Conservation (phyloP, 1,140 invertebrate species). For the Triops cancriformis region DNA sequence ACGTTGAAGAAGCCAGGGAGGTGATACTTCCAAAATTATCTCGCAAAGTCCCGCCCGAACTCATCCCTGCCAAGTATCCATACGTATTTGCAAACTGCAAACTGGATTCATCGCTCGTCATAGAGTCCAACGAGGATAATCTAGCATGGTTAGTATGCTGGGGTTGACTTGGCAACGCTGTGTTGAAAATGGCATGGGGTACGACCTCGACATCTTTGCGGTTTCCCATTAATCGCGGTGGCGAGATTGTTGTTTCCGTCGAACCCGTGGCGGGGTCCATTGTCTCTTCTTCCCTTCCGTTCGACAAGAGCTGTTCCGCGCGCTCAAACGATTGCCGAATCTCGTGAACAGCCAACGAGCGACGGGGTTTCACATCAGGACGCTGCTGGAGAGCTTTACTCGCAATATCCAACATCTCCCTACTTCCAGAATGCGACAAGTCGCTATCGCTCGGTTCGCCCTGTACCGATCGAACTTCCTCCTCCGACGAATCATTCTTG, state of each 20-base stretch:
- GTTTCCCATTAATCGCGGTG: conserved; percentile 10
- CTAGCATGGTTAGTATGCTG: conserved; percentile 35
- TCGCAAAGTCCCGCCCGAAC: conserved; percentile 28
- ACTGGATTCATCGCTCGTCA: conserved; percentile 43
- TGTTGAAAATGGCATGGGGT: conserved; percentile 20
- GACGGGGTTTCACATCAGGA: conserved; percentile 8
- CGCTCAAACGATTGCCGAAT: conserved; percentile 54
- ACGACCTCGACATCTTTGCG: conserved; percentile 9
- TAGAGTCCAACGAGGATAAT: conserved; percentile 45
- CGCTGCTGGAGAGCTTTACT: conserved; percentile 32
- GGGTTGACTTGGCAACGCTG: conserved; percentile 21
- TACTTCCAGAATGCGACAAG: conserved; percentile 31
- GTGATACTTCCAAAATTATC: conserved; percentile 54
- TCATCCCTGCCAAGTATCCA: background rate
- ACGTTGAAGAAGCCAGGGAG: conserved; percentile 52
- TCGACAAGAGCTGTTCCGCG: conserved; percentile 35
- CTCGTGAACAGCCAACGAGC: conserved; percentile 35
- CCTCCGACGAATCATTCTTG: conserved; percentile 23
- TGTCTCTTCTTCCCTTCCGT: background rate
- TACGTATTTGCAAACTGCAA: conserved; percentile 26
- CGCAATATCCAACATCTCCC: conserved; percentile 32
- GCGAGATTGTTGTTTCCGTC: background rate
- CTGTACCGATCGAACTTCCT: conserved; percentile 30
- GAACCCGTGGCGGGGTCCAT: background rate
- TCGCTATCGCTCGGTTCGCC: conserved; percentile 29